Conservation (phyloP, 2,888 invertebrate species). For the Caenorhabditis becei region DNA sequence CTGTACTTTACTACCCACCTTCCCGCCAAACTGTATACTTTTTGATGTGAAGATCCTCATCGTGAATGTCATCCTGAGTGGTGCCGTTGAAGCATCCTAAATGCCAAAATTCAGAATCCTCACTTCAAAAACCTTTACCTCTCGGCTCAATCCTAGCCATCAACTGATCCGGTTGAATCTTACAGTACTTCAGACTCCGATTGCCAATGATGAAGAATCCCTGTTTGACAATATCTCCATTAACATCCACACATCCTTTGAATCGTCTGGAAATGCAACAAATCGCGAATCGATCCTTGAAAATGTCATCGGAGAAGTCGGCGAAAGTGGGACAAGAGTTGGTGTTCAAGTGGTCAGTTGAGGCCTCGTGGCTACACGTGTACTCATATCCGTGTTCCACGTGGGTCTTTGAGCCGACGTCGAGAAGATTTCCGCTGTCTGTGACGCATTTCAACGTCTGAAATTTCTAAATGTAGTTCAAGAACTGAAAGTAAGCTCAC, state of each 20-base stretch:
- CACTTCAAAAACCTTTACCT: conserved; percentile 58
- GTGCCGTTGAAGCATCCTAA: conserved; percentile 76
- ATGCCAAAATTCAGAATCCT: too few relatives aligned
- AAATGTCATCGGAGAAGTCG: conserved; percentile 68
- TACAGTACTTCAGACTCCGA: conserved; percentile 71
- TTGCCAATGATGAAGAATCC: conserved; percentile 73
- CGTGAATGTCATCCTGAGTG: conserved; percentile 68
- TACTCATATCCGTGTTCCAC: conserved; percentile 68
- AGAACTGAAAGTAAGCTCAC: not conserved
- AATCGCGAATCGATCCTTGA: conserved; percentile 74
- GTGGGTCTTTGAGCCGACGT: conserved; percentile 69
- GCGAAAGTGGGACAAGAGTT: conserved; percentile 60
- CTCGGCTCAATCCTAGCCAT: conserved; percentile 74
- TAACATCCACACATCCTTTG: conserved; percentile 74
- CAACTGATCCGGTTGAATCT: conserved; percentile 69
- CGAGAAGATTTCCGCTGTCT: conserved; percentile 69
- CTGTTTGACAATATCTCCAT: conserved; percentile 71
- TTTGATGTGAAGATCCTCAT: conserved; percentile 72
- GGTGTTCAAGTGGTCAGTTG: conserved; percentile 47
- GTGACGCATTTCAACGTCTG: conserved; percentile 79
- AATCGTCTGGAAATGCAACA: conserved; percentile 73
- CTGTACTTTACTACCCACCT: conserved; percentile 26
- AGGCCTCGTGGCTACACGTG: conserved; percentile 63
- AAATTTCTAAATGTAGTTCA: conserved; percentile 9
- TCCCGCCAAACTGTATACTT: conserved; percentile 74